Percentiles rank a stretch among this genome's conserved stretches.
Conservation (phyloP, 2,797 vertebrate species). For the Cheirogaleus major region DNA sequence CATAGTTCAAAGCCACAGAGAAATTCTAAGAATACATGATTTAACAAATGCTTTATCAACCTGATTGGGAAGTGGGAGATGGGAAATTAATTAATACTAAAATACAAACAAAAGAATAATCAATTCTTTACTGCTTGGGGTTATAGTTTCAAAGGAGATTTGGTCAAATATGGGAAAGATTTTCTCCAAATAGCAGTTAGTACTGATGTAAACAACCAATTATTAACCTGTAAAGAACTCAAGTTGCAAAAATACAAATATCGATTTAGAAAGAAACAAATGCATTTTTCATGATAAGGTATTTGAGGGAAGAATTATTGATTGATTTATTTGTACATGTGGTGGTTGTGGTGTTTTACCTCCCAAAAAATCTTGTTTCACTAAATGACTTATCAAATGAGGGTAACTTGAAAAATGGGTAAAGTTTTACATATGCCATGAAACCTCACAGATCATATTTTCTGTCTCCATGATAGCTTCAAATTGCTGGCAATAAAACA, state of each 20-base stretch:
- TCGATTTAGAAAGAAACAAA: background rate
- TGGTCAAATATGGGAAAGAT: background rate
- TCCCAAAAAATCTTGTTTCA: slow-evolving; percentile 34
- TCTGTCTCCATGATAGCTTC: slow-evolving; percentile 27
- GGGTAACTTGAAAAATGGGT: background rate
- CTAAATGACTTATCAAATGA: slow-evolving; percentile 25
- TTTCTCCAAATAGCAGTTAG: background rate
- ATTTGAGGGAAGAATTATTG: background rate
- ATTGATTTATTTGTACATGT: background rate
- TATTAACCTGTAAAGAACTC: background rate
- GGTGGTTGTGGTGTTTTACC: background rate
- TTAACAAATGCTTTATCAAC: background rate
- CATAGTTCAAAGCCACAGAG: background rate
- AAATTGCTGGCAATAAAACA: slow-evolving; percentile 54
- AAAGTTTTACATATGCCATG: background rate
- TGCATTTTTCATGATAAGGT: background rate
- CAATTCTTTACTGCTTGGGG: background rate
- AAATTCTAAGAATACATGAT: background rate
- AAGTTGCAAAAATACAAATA: slow-evolving; percentile 18
- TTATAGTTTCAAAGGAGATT: background rate
- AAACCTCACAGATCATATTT: slow-evolving; percentile 33
- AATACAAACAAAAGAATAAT: slow-evolving; percentile 2
- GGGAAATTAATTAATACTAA: background rate
- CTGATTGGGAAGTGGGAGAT: background rate
- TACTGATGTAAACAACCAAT: background rate